Evolutionary conservation across 2,797 vertebrate species (phyloP).

Genomic region (Alca torda): DNA sequence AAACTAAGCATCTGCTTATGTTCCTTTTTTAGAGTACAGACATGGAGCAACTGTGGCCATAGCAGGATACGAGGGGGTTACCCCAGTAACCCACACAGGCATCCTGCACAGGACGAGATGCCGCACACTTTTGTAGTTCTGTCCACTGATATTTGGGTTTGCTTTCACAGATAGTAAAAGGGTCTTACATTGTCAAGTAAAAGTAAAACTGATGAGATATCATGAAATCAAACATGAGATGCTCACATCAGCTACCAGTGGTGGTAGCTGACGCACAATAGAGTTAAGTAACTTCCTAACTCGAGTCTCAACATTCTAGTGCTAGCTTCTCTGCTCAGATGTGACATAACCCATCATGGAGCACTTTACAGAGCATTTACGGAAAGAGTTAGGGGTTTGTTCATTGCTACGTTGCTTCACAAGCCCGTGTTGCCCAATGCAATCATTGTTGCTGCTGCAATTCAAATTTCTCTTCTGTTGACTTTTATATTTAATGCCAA

Average conservation of each 20-base stretch:
- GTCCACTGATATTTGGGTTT: neutral
- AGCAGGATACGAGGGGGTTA: neutral
- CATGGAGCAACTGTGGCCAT: neutral
- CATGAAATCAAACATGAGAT: neutral
- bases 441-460: neutral
- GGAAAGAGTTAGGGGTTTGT: neutral
- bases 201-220: neutral
- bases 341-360: neutral
- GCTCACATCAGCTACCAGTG: neutral
- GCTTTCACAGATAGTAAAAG: neutral
- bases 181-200: neutral
- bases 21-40: neutral
- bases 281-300: neutral
- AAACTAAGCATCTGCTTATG: neutral
- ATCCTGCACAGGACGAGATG: neutral
- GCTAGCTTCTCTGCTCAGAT: neutral
- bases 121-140: neutral
- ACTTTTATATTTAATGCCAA: neutral
- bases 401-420: neutral
- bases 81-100: neutral
- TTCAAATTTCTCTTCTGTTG: neutral
- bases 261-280: neutral
- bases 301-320: neutral
- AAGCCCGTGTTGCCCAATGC: neutral
- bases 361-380: neutral